Evolutionary conservation across 1,140 invertebrate genomes (phyloP).

Genomic region (Bombus affinis): DNA sequence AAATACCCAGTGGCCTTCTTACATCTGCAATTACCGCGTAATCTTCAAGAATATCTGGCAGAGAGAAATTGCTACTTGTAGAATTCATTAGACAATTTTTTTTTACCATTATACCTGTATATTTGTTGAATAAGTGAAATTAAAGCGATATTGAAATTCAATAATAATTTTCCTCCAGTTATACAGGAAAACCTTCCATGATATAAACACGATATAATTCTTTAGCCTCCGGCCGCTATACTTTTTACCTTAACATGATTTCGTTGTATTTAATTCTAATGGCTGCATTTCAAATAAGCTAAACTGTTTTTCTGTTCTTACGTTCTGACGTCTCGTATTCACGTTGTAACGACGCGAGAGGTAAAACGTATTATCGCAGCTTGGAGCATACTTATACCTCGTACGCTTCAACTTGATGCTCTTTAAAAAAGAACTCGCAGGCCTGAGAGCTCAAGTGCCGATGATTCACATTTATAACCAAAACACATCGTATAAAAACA

Average conservation of each 20-base stretch:
- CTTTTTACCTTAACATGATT: too few species aligned
- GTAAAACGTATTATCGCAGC: too few species aligned
- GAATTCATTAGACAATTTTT: not conserved
- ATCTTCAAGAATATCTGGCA: not conserved
- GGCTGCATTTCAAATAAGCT: not conserved
- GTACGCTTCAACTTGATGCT: too few species aligned
- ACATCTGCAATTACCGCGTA: not conserved
- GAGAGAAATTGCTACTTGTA: not conserved
- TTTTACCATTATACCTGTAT: not conserved
- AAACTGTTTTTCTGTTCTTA: not conserved
- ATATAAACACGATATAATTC: not conserved
- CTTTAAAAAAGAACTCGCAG: too few species aligned
- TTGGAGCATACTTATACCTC: too few species aligned
- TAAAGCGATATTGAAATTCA: not conserved
- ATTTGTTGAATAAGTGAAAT: not conserved
- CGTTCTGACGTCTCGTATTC: too few species aligned
- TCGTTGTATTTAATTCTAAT: not conserved
- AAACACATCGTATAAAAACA: not conserved
- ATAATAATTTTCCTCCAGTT: not conserved
- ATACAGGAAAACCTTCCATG: not conserved
- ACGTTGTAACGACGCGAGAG: too few species aligned
- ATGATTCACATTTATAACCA: not conserved
- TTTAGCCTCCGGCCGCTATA: too few species aligned
- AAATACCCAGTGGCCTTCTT: not conserved
- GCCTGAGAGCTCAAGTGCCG: not conserved